phyloP scores from a whole-genome alignment of 2,113 vertebrate genomes.

The Mormoops blainvillei region DNA sequence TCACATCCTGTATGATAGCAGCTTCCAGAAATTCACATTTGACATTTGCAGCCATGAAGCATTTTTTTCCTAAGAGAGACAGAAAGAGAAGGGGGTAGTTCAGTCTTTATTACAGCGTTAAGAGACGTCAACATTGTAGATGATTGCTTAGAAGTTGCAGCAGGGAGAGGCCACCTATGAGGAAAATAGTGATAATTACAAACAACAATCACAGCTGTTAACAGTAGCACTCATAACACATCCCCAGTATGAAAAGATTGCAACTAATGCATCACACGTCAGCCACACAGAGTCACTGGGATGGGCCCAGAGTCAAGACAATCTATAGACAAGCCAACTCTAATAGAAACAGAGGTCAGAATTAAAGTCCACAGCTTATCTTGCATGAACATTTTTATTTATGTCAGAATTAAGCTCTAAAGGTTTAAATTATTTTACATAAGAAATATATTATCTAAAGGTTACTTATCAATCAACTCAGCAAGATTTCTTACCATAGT shows the following conservation, averaged over 20 bases:
- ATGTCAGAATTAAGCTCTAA: slow-evolving; percentile 19
- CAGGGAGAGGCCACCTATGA: slow-evolving; percentile 49
- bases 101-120: neutral
- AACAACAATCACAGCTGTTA: slow-evolving; percentile 55
- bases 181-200: slow-evolving; percentile 57
- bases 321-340: neutral
- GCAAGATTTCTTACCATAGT: slow-evolving; percentile 4
- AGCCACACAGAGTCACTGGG: neutral
- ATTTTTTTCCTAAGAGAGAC: neutral
- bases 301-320: neutral
- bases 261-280: neutral
- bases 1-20: neutral
- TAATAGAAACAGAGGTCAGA: neutral
- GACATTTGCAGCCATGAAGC: slow-evolving; percentile 34
- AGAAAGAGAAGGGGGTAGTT: neutral
- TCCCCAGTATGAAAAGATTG: slow-evolving; percentile 12
- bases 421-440: neutral
- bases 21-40: neutral
- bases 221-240: neutral
- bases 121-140: neutral
- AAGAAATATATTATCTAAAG: neutral
- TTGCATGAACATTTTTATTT: slow-evolving; percentile 32
- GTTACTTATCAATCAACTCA: neutral
- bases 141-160: slow-evolving; percentile 25
- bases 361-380: neutral